phyloP scores from a whole-genome alignment of 53 echinoderm and acorn worm species.

The Pentamera pediparva region DNA sequence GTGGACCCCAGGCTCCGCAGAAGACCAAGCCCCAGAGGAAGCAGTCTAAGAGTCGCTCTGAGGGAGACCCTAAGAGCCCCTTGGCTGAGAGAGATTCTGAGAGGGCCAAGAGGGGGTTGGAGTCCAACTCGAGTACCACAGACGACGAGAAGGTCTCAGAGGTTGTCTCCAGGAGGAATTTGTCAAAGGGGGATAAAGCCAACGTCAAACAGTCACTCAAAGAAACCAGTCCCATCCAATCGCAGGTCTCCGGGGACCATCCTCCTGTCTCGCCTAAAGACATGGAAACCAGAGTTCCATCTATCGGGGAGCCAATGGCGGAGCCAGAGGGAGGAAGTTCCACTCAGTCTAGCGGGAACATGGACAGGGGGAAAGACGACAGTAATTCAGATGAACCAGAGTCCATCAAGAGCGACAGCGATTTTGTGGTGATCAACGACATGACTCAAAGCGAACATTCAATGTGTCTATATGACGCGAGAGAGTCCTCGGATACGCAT shows the following conservation, averaged over 20 bases:
- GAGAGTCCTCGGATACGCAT: slow-evolving; percentile 73
- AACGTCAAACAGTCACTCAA: neutral
- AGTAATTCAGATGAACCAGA: slow-evolving; percentile 55
- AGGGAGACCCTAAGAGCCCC: neutral
- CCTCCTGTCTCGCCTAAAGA: neutral
- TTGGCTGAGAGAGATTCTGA: neutral
- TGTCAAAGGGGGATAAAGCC: neutral
- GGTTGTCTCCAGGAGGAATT: neutral
- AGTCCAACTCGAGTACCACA: slow-evolving; percentile 20
- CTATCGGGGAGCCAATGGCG: neutral
- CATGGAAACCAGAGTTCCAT: neutral
- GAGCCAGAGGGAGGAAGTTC: neutral
- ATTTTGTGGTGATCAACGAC: slow-evolving; percentile 98
- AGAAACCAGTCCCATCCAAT: neutral
- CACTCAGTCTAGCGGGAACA: neutral
- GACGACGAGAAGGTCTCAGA: slow-evolving; percentile 23
- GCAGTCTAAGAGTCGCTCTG: neutral
- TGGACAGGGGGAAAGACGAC: slow-evolving; percentile 11
- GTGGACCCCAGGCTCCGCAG: neutral
- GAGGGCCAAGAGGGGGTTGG: neutral
- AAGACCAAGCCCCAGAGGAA: slow-evolving; percentile 31
- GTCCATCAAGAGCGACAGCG: slow-evolving; percentile 82
- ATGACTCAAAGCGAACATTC: slow-evolving; percentile 83
- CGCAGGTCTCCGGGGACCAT: neutral
- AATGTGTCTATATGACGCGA: slow-evolving; percentile 63